These are phyloP conservation scores for Trilocha varians DNA, from an alignment of 2,888 invertebrate species.

Conservation along the genomic window DNA sequence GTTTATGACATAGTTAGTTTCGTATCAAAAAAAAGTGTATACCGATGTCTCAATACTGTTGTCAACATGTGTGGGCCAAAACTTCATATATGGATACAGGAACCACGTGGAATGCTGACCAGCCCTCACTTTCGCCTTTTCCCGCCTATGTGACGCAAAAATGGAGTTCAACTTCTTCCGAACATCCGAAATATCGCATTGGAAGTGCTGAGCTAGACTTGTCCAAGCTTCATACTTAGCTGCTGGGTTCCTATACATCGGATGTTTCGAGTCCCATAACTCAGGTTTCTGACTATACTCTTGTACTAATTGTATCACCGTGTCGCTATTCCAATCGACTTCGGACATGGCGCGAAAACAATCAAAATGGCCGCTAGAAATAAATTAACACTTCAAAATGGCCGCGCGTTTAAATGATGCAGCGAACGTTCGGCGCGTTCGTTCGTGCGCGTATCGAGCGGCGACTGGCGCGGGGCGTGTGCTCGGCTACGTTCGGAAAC, in stretches of 20 bases:
- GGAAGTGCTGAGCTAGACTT: constrained; percentile 38
- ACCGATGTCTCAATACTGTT: constrained; percentile 13
- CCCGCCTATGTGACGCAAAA: constrained; percentile 56
- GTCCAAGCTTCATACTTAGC: constrained; percentile 52
- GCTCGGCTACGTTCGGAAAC: too few relatives aligned
- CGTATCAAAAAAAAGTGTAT: too few relatives aligned
- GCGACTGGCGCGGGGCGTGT: constrained; percentile 12
- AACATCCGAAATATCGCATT: constrained; percentile 47
- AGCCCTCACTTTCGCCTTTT: constrained; percentile 42
- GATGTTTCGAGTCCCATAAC: constrained; percentile 45
- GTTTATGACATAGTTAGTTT: too few relatives aligned
- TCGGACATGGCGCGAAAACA: constrained; percentile 27
- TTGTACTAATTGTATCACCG: constrained; percentile 37
- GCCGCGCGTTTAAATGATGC: background rate
- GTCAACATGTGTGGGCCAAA: constrained; percentile 42
- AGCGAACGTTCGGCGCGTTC: constrained; percentile 31
- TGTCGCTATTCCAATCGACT: constrained; percentile 45
- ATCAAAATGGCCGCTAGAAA: too few relatives aligned
- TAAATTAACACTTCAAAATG: too few relatives aligned
- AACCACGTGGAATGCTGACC: constrained; percentile 50
- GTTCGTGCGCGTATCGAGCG: constrained; percentile 16
- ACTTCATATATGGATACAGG: constrained; percentile 44
- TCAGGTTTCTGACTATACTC: constrained; percentile 40
- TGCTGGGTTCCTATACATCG: constrained; percentile 36
- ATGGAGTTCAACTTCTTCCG: constrained; percentile 57